Evolutionary conservation across 2,113 vertebrate genomes (phyloP).

Genomic region (Etheostoma spectabile): DNA sequence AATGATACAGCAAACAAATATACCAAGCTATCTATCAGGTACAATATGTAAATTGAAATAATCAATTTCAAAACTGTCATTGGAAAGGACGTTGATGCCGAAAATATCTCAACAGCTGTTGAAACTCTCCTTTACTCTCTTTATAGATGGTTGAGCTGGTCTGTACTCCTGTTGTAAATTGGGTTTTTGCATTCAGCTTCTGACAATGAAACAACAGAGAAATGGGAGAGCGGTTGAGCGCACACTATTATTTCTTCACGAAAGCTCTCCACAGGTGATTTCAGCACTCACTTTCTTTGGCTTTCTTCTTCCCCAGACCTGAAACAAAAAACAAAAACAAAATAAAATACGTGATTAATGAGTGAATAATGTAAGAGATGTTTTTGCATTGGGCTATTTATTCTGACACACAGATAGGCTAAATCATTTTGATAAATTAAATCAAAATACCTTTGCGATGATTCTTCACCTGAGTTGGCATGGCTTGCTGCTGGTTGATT

Average conservation of each 20-base stretch:
- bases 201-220: slow-evolving; percentile 38
- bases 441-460: slow-evolving; percentile 38
- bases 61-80: neutral
- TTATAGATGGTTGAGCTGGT: slow-evolving; percentile 48
- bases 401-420: neutral
- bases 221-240: slow-evolving; percentile 3
- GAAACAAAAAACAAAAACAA: slow-evolving; percentile 38
- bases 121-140: neutral
- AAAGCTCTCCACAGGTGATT: slow-evolving; percentile 13
- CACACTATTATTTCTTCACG: neutral
- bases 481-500: slow-evolving; percentile 38
- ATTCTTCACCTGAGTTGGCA: neutral
- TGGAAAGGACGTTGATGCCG: neutral
- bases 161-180: slow-evolving; percentile 72
- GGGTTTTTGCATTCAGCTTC: slow-evolving; percentile 75
- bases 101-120: neutral
- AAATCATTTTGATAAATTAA: neutral
- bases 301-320: slow-evolving; percentile 41
- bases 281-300: slow-evolving; percentile 56
- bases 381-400: neutral
- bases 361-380: neutral
- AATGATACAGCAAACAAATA: neutral
- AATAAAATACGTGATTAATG: neutral
- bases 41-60: neutral
- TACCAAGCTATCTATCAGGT: neutral